These are phyloP conservation scores for Verasper variegatus DNA, from an alignment of 2,113 vertebrate species.

Conservation along the genomic window DNA sequence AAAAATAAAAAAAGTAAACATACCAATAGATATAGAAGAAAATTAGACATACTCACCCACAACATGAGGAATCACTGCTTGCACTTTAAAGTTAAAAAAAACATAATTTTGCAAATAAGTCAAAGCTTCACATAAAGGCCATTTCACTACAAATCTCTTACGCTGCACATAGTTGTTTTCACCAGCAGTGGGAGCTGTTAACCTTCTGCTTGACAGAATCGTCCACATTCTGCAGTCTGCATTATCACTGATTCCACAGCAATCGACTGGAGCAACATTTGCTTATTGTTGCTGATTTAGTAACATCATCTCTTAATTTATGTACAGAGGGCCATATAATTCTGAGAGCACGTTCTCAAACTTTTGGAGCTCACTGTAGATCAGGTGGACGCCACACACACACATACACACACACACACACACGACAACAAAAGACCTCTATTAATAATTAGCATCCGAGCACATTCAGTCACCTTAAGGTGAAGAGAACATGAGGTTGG, in stretches of 20 bases:
- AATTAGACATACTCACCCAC: not conserved
- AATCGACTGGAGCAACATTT: conserved; percentile 46
- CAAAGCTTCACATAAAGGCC: not conserved
- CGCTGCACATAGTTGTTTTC: conserved; percentile 1
- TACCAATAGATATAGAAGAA: not conserved
- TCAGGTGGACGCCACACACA: conserved; percentile 16
- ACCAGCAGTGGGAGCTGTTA: conserved; percentile 76
- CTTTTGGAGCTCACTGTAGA: not conserved
- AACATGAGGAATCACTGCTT: not conserved
- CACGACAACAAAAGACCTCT: conserved; percentile 17
- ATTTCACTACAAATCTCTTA: not conserved
- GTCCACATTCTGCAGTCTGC: conserved; percentile 33
- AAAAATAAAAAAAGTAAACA: not conserved
- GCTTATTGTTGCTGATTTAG: conserved; percentile 48
- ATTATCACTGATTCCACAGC: conserved; percentile 35
- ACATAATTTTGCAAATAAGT: conserved; percentile 3
- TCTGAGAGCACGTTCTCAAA: not conserved
- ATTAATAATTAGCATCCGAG: conserved; percentile 43
- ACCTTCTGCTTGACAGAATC: conserved; percentile 34
- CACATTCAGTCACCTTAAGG: conserved; percentile 30
- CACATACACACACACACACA: not conserved
- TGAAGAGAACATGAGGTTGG: conserved; percentile 50
- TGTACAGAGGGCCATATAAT: not conserved
- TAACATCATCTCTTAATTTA: conserved; percentile 1
- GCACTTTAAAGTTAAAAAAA: not conserved